Conservation (phyloP, 2,797 vertebrate genomes). For the Acrocephalus scirpaceus region DNA sequence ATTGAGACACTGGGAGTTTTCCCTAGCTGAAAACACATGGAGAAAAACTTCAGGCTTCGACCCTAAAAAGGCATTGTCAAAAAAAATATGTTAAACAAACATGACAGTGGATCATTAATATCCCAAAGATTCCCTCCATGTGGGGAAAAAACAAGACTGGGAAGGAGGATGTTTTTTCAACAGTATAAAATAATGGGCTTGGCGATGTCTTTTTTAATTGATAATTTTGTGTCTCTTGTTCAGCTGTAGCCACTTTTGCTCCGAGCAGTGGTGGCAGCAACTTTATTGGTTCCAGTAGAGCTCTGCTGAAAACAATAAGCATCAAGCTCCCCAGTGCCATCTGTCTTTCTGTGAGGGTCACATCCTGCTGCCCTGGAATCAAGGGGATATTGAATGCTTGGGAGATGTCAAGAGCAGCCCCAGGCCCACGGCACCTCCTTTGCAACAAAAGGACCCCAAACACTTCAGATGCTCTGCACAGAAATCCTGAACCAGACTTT, state of each 20-base stretch:
- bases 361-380: not conserved
- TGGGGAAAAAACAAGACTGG: not conserved
- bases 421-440: not conserved
- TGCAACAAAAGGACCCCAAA: not conserved
- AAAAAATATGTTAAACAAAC: slow-evolving; percentile 49
- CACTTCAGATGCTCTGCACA: not conserved
- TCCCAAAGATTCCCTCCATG: slow-evolving; percentile 34
- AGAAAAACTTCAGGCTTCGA: slow-evolving; percentile 46
- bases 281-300: slow-evolving; percentile 33
- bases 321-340: not conserved
- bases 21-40: slow-evolving; percentile 28
- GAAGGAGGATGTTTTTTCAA: slow-evolving; percentile 18
- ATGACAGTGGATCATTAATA: slow-evolving; percentile 25
- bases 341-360: not conserved
- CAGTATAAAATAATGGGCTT: slow-evolving; percentile 37
- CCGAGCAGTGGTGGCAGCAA: not conserved
- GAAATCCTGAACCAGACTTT: not conserved
- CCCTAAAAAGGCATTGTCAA: slow-evolving; percentile 51
- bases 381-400: not conserved
- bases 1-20: slow-evolving; percentile 4
- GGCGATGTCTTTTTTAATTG: slow-evolving; percentile 16
- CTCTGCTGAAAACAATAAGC: slow-evolving; percentile 45
- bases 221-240: slow-evolving; percentile 37
- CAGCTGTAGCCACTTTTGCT: slow-evolving; percentile 51
- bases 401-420: not conserved